phyloP scores from a whole-genome alignment of 2,113 vertebrate species.

The Anas platyrhynchos region DNA sequence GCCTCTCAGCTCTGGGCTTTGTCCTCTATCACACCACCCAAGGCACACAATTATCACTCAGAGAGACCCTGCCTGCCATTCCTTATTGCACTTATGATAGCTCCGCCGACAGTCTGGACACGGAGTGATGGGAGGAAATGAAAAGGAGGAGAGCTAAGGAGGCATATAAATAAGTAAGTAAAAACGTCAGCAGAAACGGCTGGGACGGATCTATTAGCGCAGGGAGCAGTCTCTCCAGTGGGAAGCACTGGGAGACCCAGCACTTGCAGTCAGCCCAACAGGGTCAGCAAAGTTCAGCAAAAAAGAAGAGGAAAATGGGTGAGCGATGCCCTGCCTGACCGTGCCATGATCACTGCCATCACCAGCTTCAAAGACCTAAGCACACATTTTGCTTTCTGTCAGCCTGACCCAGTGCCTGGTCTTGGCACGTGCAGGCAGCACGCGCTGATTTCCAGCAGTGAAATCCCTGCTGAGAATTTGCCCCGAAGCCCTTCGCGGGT shows the following conservation, averaged over 20 bases:
- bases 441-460: background rate
- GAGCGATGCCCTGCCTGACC: background rate
- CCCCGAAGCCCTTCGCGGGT: background rate
- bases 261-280: background rate
- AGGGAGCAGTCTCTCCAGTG: background rate
- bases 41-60: constrained; percentile 60
- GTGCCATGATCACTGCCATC: background rate
- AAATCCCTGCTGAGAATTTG: background rate
- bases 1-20: constrained; percentile 42
- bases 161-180: constrained; percentile 1
- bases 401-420: background rate
- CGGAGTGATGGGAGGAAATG: constrained; percentile 23
- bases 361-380: background rate
- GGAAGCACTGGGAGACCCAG: background rate
- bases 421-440: background rate
- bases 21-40: constrained; percentile 52
- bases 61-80: constrained; percentile 41
- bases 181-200: constrained; percentile 7
- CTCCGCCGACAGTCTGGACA: constrained; percentile 2
- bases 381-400: background rate
- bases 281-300: background rate
- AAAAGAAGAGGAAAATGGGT: background rate
- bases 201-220: background rate
- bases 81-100: constrained; percentile 24
- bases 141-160: background rate